Evolutionary conservation across 2,797 vertebrate species (phyloP).

Genomic region (Ctenochaetus hawaiiensis): DNA sequence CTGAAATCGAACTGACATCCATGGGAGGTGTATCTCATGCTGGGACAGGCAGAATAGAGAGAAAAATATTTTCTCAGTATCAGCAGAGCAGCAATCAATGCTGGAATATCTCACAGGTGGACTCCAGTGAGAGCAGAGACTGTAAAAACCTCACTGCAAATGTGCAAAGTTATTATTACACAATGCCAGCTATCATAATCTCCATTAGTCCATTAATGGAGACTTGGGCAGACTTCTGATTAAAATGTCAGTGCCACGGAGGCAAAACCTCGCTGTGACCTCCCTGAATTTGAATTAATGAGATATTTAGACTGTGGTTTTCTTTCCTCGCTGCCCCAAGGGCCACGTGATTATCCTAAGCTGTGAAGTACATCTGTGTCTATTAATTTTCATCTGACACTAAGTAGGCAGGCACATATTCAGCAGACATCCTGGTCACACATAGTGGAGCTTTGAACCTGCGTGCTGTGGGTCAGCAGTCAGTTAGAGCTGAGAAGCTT

Average conservation of each 20-base stretch:
- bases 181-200: conserved; percentile 43
- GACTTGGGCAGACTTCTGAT: conserved; percentile 67
- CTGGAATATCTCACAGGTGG: conserved; percentile 32
- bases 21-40: conserved; percentile 40
- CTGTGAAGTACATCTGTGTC: conserved; percentile 75
- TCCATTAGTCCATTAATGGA: conserved; percentile 68
- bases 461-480: conserved; percentile 50
- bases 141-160: conserved; percentile 21
- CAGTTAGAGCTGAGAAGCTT: conserved; percentile 41
- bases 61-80: conserved; percentile 21
- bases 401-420: conserved; percentile 74
- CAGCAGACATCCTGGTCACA: conserved; percentile 57
- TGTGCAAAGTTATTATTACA: conserved; percentile 48
- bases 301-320: conserved; percentile 79
- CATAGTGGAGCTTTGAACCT: conserved; percentile 51
- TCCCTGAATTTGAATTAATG: conserved; percentile 79
- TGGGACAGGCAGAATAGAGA: conserved; percentile 27
- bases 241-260: conserved; percentile 73
- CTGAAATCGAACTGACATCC: conserved; percentile 36
- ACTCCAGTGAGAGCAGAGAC: conserved; percentile 12
- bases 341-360: conserved; percentile 77
- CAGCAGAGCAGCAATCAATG: conserved; percentile 31
- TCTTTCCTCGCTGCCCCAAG: conserved; percentile 61
- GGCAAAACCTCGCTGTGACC: conserved; percentile 68
- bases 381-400: conserved; percentile 79